Conservation (phyloP, 2,888 invertebrate genomes). For the Nemurella pictetii region DNA sequence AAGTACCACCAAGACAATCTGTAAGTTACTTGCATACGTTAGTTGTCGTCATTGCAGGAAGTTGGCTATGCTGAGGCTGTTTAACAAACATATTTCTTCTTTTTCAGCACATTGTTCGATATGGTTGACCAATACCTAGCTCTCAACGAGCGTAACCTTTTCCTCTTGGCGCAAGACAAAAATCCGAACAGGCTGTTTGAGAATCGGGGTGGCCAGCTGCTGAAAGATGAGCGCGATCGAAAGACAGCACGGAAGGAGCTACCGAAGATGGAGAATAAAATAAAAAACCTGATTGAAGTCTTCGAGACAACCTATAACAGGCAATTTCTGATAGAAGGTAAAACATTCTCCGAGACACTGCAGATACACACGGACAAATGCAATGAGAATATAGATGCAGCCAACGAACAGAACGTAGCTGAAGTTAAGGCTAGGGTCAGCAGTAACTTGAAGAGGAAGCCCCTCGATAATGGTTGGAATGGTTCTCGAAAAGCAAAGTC, state of each 20-base stretch:
- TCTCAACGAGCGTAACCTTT: conserved; percentile 51
- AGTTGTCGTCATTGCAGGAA: no score
- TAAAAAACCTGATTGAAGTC: not conserved
- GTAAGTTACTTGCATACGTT: no score
- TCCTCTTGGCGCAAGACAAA: conserved; percentile 51
- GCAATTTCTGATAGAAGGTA: not conserved
- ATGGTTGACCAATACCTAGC: conserved; percentile 48
- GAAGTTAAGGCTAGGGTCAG: not conserved
- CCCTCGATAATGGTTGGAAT: no score
- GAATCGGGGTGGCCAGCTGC: conserved; percentile 54
- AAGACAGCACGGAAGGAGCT: conserved; percentile 50
- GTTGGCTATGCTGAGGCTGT: no score
- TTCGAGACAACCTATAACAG: not conserved
- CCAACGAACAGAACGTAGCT: not conserved
- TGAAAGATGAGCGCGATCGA: conserved; percentile 55
- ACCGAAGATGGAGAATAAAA: not conserved
- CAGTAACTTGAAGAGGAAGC: not conserved
- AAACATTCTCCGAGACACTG: not conserved
- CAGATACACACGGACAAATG: not conserved
- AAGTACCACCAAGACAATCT: conserved; percentile 7
- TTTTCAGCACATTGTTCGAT: conserved; percentile 24
- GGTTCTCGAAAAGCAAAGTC: not conserved
- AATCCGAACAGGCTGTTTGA: conserved; percentile 54
- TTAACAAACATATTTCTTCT: not conserved
- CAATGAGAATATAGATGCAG: not conserved